Evolutionary conservation across 1,140 invertebrate species (phyloP).

Genomic region (Gonioctena quinquepunctata): DNA sequence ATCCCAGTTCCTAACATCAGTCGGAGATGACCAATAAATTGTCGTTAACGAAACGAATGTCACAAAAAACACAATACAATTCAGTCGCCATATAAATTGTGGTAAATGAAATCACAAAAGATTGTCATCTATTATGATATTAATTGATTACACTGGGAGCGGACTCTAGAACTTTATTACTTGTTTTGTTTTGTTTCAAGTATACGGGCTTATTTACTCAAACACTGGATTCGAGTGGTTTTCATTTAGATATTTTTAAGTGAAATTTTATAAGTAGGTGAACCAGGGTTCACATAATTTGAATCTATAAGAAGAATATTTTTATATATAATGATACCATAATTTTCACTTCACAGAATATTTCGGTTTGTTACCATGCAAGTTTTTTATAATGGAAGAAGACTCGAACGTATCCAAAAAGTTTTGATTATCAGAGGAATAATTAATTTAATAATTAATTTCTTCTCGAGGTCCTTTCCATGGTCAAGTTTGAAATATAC

Average conservation of each 20-base stretch:
- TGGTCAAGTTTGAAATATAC: no score
- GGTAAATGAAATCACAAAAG: constrained; percentile 19
- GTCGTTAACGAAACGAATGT: not conserved
- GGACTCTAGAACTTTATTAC: not conserved
- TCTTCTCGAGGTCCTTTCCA: no score
- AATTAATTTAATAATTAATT: no score
- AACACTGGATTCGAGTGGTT: not conserved
- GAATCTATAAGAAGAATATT: not conserved
- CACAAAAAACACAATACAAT: constrained; percentile 19
- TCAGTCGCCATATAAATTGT: constrained; percentile 7
- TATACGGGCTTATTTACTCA: constrained; percentile 16
- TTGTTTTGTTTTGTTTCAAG: constrained; percentile 10
- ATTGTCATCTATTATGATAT: constrained; percentile 4
- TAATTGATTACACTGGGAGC: constrained; percentile 6
- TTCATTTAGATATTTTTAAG: not conserved
- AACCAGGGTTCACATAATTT: not conserved
- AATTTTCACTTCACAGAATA: no score
- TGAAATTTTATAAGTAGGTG: not conserved
- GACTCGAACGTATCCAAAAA: no score
- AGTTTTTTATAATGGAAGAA: no score
- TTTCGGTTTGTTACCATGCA: no score
- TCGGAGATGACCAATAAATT: not conserved
- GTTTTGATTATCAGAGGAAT: no score
- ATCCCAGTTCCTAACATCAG: no score
- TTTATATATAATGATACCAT: no score